A percentile compares a stretch with the other conserved stretches of the same genome.
phyloP scores from a whole-genome alignment of 2,888 invertebrate genomes.

The Nemoura dubitans region DNA sequence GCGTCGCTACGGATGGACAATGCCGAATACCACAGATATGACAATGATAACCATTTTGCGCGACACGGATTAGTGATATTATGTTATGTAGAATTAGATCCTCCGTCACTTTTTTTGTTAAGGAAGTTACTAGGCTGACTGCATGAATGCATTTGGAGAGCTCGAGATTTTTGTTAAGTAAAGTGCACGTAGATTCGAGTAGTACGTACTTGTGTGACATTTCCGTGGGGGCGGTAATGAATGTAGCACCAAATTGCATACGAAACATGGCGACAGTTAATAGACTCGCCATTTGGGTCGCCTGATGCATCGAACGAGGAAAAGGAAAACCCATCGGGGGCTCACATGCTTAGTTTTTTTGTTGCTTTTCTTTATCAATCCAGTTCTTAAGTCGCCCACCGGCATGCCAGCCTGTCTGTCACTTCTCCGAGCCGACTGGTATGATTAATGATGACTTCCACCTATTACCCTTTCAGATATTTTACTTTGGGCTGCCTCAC shows the following conservation, averaged over 20 bases:
- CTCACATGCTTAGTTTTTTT: neutral
- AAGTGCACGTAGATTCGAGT: neutral
- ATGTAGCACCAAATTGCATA: neutral
- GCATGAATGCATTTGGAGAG: constrained; percentile 19
- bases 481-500: constrained; percentile 34
- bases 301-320: neutral
- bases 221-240: neutral
- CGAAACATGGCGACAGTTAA: neutral
- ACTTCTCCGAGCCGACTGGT: neutral
- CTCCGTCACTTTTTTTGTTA: neutral
- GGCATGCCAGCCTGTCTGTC: constrained; percentile 25
- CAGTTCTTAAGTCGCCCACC: constrained; percentile 19
- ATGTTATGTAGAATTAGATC: neutral
- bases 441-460: constrained; percentile 37
- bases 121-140: constrained; percentile 19
- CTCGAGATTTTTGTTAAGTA: neutral
- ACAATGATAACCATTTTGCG: neutral
- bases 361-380: constrained; percentile 24
- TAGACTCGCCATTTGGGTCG: neutral
- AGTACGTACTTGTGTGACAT: neutral
- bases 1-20: constrained; percentile 27
- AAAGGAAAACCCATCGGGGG: neutral
- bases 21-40: constrained; percentile 15
- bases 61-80: neutral
- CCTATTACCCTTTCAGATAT: constrained; percentile 39